phyloP scores from a whole-genome alignment of 2,797 vertebrate genomes.

The Echeneis naucrates region DNA sequence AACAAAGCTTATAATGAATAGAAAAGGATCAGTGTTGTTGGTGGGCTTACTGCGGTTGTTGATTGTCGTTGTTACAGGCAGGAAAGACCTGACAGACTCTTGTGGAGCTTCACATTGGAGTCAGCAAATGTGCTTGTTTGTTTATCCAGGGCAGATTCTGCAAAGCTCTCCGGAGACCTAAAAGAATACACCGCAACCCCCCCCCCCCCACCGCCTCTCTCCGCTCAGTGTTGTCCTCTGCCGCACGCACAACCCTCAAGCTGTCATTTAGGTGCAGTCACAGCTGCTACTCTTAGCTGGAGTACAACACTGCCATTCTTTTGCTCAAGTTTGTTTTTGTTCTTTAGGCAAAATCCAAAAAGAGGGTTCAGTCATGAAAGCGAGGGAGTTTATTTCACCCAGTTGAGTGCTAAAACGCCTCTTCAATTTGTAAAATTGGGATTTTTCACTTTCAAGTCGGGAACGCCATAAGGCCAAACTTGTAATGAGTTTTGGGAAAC shows the following conservation, averaged over 20 bases:
- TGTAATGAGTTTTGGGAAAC: slow-evolving; percentile 58
- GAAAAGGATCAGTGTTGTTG: neutral
- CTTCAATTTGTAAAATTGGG: slow-evolving; percentile 53
- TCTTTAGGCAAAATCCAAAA: slow-evolving; percentile 67
- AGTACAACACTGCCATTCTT: slow-evolving; percentile 28
- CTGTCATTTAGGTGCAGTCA: slow-evolving; percentile 52
- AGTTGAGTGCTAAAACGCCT: slow-evolving; percentile 61
- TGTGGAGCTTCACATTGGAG: slow-evolving; percentile 3
- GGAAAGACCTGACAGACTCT: slow-evolving; percentile 22
- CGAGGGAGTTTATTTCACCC: slow-evolving; percentile 63
- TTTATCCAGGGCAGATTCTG: slow-evolving; percentile 57
- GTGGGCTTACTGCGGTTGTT: slow-evolving; percentile 5
- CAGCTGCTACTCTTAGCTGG: slow-evolving; percentile 16
- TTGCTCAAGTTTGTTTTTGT: slow-evolving; percentile 56
- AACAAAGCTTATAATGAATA: neutral
- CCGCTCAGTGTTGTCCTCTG: slow-evolving; percentile 57
- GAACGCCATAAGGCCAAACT: slow-evolving; percentile 40
- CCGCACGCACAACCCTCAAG: slow-evolving; percentile 65
- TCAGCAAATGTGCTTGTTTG: slow-evolving; percentile 22
- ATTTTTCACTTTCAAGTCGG: slow-evolving; percentile 58
- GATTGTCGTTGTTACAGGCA: slow-evolving; percentile 5
- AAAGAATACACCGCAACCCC: slow-evolving; percentile 43
- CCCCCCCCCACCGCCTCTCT: slow-evolving; percentile 12
- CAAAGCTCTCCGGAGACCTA: slow-evolving; percentile 44
- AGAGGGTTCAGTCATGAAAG: slow-evolving; percentile 65